Conservation (phyloP, 2,797 vertebrate species). For the Scleropages formosus region DNA sequence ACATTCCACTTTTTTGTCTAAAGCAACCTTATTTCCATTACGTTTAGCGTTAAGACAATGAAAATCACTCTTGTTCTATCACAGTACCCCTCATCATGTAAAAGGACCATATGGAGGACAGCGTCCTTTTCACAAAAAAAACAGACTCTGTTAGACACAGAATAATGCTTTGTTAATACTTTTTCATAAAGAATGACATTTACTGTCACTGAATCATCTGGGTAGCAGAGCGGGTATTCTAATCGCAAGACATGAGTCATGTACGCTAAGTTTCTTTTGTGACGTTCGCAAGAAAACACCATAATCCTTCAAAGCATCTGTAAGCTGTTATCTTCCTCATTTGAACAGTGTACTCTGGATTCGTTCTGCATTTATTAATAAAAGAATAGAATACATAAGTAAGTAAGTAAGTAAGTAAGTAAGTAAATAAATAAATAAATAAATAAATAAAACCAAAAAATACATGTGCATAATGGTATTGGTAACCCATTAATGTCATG, state of each 20-base stretch:
- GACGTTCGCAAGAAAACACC: slow-evolving; percentile 4
- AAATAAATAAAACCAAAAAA: background rate
- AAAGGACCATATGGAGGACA: background rate
- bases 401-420: no score
- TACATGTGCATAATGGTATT: background rate
- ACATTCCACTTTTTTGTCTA: background rate
- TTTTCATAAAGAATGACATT: slow-evolving; percentile 21
- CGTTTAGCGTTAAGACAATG: background rate
- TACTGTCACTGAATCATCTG: background rate
- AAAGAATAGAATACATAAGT: no score
- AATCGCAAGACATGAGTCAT: background rate
- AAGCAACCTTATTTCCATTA: background rate
- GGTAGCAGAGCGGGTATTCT: background rate
- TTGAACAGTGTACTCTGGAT: background rate
- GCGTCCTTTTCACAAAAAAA: slow-evolving; percentile 18
- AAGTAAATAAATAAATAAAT: no score
- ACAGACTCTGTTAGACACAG: background rate
- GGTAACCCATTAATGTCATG: no score
- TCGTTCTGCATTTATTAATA: background rate
- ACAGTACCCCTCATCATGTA: background rate
- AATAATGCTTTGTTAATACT: slow-evolving; percentile 13
- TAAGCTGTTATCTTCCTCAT: background rate
- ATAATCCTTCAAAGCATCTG: background rate
- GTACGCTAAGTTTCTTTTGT: background rate
- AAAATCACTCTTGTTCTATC: background rate